phyloP scores from a whole-genome alignment of 2,888 invertebrate species.

The Apotomis betuletana region DNA sequence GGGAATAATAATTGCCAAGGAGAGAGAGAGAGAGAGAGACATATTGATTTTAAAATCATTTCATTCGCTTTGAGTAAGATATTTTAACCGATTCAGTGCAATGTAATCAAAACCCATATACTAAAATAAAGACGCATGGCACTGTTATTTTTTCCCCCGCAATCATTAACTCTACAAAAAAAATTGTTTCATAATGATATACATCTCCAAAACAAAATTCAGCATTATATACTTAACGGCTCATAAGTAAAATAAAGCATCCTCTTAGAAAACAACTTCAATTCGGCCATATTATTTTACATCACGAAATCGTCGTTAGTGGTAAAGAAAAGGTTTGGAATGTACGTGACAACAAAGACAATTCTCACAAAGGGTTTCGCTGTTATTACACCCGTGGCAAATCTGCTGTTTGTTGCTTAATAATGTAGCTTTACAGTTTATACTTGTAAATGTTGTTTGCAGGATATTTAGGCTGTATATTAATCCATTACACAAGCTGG shows the following conservation, averaged over 20 bases:
- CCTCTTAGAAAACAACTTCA: background rate
- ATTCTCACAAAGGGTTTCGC: constrained; percentile 40
- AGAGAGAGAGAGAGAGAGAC: no score
- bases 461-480: background rate
- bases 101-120: no score
- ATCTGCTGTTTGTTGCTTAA: constrained; percentile 27
- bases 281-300: constrained; percentile 14
- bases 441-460: background rate
- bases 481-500: background rate
- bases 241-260: background rate
- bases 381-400: constrained; percentile 40
- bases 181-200: no score
- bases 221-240: background rate
- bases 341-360: constrained; percentile 44
- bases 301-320: constrained; percentile 31
- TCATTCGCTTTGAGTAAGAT: no score
- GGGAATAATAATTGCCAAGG: no score
- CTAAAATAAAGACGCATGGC: no score
- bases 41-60: no score
- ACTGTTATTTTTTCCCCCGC: no score
- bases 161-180: no score
- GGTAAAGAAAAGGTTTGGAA: constrained; percentile 29
- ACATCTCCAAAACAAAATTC: no score
- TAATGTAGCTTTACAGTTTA: constrained; percentile 10
- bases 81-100: no score